Percentiles rank a stretch among this genome's conserved stretches.
Evolutionary conservation across 1,140 invertebrate species (phyloP).

Genomic region (Achroia grisella): DNA sequence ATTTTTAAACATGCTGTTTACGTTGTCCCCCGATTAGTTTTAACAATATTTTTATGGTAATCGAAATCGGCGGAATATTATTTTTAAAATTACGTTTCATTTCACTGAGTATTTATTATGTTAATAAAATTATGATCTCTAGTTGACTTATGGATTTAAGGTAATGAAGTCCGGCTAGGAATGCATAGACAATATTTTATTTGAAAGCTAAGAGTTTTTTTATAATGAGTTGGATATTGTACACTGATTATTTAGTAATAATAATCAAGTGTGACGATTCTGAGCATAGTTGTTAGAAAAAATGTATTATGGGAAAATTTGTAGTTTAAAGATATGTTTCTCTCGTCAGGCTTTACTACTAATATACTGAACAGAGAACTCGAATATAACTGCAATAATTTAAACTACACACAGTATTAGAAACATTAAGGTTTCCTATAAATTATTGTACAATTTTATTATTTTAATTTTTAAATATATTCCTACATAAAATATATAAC

Average conservation of each 20-base stretch:
- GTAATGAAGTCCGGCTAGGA: not conserved
- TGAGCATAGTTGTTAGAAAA: too few species aligned
- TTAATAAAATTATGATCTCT: not conserved
- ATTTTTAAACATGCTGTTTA: too few species aligned
- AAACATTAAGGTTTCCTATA: not conserved
- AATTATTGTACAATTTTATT: not conserved
- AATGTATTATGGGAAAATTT: too few species aligned
- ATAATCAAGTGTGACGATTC: too few species aligned
- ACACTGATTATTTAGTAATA: too few species aligned
- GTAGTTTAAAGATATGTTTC: too few species aligned
- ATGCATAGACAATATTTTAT: not conserved
- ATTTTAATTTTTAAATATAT: not conserved
- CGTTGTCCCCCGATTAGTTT: too few species aligned
- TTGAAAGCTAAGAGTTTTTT: not conserved
- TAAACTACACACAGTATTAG: slow-evolving; percentile 52
- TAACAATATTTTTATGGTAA: too few species aligned
- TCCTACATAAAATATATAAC: too few species aligned
- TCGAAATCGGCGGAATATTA: too few species aligned
- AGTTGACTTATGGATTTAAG: not conserved
- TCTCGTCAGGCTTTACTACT: not conserved
- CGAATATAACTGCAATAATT: slow-evolving; percentile 29
- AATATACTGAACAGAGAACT: slow-evolving; percentile 11
- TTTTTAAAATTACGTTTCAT: too few species aligned
- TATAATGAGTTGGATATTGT: not conserved
- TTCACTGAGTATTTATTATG: too few species aligned